Percentiles rank a stretch among this genome's conserved stretches.
Conservation (phyloP, 1,140 invertebrate species). For the Drosophila orena region DNA sequence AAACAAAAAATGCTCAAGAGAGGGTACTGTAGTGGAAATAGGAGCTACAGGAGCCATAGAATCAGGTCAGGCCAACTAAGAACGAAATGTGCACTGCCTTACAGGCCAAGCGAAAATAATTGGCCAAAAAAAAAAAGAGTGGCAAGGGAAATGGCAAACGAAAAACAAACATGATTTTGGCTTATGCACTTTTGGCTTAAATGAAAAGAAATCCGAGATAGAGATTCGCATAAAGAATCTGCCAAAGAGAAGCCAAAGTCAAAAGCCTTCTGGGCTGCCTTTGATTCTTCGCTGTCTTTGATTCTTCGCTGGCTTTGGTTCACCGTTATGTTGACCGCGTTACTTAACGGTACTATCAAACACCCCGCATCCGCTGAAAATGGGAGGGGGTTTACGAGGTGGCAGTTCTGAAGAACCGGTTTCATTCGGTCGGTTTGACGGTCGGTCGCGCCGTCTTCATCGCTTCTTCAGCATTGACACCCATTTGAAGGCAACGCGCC, state of each 20-base stretch:
- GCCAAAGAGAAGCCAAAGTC: constrained; percentile 21
- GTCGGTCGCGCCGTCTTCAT: constrained; percentile 6
- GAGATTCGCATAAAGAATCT: constrained; percentile 14
- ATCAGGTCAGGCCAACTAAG: constrained; percentile 63
- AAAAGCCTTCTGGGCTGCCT: constrained; percentile 21
- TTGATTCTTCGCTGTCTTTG: constrained; percentile 49
- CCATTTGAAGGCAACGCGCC: constrained; percentile 43
- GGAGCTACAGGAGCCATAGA: constrained; percentile 46
- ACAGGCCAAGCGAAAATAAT: constrained; percentile 70
- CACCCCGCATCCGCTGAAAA: constrained; percentile 3
- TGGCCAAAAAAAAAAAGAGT: constrained; percentile 48
- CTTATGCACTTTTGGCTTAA: constrained; percentile 57
- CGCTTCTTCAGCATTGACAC: constrained; percentile 70
- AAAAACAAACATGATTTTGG: constrained; percentile 45
- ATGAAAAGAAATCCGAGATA: constrained; percentile 70
- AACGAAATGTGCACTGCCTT: constrained; percentile 60
- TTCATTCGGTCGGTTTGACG: constrained; percentile 38
- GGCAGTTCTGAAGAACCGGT: constrained; percentile 56
- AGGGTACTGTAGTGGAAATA: background rate
- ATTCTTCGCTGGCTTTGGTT: constrained; percentile 46
- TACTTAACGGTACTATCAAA: constrained; percentile 69
- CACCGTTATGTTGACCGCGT: constrained; percentile 79
- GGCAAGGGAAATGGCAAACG: constrained; percentile 1
- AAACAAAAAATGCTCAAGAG: background rate
- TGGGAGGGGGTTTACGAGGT: background rate